These are phyloP conservation scores for Drosophila imparisetae DNA, from an alignment of 2,888 invertebrate genomes.

Conservation along the genomic window DNA sequence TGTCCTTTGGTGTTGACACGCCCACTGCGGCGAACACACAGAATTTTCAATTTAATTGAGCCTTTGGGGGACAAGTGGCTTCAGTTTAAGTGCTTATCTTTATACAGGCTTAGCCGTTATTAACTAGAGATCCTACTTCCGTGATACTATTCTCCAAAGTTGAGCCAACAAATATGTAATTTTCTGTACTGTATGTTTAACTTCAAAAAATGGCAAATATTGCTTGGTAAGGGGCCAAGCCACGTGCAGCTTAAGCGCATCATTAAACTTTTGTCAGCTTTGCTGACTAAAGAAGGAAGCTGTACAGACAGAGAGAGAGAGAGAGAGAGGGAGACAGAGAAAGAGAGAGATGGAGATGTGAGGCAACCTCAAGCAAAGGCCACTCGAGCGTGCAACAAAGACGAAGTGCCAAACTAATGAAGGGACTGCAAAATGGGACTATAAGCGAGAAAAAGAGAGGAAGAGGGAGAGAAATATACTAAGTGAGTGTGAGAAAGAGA, in stretches of 20 bases:
- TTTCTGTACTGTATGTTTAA: slow-evolving; percentile 10
- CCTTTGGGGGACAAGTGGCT: slow-evolving; percentile 40
- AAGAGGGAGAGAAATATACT: not conserved
- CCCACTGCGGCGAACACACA: slow-evolving; percentile 22
- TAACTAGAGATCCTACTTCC: slow-evolving; percentile 15
- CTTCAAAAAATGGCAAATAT: slow-evolving; percentile 19
- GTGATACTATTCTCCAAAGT: slow-evolving; percentile 20
- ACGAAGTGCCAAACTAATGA: slow-evolving; percentile 68
- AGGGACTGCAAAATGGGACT: slow-evolving; percentile 46
- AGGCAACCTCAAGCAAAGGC: slow-evolving; percentile 39
- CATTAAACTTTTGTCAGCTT: slow-evolving; percentile 79
- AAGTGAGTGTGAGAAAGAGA: not conserved
- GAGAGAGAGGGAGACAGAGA: not conserved
- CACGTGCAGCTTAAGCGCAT: slow-evolving; percentile 59
- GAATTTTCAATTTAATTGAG: slow-evolving; percentile 62
- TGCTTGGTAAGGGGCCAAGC: slow-evolving; percentile 3
- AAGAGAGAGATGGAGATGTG: not conserved
- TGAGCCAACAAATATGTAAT: slow-evolving; percentile 25
- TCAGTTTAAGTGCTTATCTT: slow-evolving; percentile 31
- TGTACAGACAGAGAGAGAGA: slow-evolving; percentile 26
- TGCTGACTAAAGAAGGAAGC: slow-evolving; percentile 3
- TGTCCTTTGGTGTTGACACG: slow-evolving; percentile 13
- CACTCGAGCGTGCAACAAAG: slow-evolving; percentile 60
- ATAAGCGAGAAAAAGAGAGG: slow-evolving; percentile 1
- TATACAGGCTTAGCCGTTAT: slow-evolving; percentile 15